Evolutionary conservation across 1,140 invertebrate genomes (phyloP).

Genomic region (Bombus confusus): DNA sequence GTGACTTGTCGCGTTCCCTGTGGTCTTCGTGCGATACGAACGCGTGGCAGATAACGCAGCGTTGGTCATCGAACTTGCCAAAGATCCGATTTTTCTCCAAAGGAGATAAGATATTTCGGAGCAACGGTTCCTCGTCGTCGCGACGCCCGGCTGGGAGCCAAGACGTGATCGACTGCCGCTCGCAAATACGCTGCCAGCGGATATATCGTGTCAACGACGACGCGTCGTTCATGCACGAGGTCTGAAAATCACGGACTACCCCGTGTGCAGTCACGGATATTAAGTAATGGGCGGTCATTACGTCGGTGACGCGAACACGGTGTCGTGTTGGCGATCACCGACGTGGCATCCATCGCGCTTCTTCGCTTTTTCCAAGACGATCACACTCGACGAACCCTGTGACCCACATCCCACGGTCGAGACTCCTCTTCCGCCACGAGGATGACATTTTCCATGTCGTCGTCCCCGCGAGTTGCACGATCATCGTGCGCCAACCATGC

Average conservation of each 20-base stretch:
- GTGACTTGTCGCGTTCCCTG: fast-evolving
- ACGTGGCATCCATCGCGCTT: conserved; percentile 29
- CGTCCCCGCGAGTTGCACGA: conserved; percentile 32
- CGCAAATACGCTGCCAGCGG: not conserved
- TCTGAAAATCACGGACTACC: conserved; percentile 55
- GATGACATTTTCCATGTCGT: conserved; percentile 69
- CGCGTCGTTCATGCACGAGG: conserved; percentile 5
- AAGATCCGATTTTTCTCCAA: too few species aligned
- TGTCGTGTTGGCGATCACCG: conserved; percentile 22
- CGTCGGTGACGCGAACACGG: conserved; percentile 62
- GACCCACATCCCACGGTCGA: conserved; percentile 77
- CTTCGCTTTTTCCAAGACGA: conserved; percentile 61
- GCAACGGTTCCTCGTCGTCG: not conserved
- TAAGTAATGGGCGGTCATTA: conserved; percentile 74
- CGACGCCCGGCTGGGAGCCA: not conserved
- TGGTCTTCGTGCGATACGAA: not conserved
- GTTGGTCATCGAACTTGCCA: not conserved
- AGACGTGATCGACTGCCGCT: conserved; percentile 39
- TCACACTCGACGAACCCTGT: conserved; percentile 69
- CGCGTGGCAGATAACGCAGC: not conserved
- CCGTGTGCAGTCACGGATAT: conserved; percentile 50
- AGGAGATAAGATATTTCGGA: not conserved
- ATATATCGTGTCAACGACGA: too few species aligned
- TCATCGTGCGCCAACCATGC: conserved; percentile 18
- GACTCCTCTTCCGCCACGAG: conserved; percentile 71